Base-by-base conservation (phyloP, 2,888 invertebrate genomes). In the Paralinhomoeus sp. region DNA sequence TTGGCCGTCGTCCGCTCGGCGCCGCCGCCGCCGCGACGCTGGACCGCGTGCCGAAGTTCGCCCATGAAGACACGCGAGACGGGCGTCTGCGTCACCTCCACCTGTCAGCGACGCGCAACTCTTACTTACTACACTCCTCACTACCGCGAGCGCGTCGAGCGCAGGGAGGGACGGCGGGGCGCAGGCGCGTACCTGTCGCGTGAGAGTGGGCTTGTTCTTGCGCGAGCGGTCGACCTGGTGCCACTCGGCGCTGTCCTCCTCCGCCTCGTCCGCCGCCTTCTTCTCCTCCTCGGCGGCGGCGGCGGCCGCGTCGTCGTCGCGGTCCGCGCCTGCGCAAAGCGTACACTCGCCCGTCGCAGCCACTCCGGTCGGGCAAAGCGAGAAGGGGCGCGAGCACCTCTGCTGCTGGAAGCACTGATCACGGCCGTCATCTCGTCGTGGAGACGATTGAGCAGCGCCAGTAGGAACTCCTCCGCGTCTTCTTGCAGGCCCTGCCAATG, bases 391-490 rank as follows among this genome's bases (percentile, higher is more conserved):
- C n/a, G n/a, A n/a, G n/a, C n/a, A n/a, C n/a, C n/a, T 81, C 79
- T 71, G 84, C 82, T 2, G 37, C 20, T n/a, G n/a, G n/a, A n/a
- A n/a, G n/a, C n/a, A n/a, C n/a, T n/a, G n/a, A n/a, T n/a, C 9
- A 35, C 3, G 9, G 33, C 7, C 2, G 83, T 72, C 84, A 91
- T 87, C 69, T 93, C 91, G 64, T 91, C 91, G 61, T 89, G 87
- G 45, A 91, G 73, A 24, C 81, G 81, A 67, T 89, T 91, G 23
- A 93, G 72, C 49, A 91, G 71, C 62, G 80, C 83, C 9, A 84
- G 80, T 2, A 91, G 72, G 67, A 91, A 89, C 63, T 93, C 91
- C 64, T 93, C 91, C 0, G 91, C 91, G 67, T 93, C 91, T 62
- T 91, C 89, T 64, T 91, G 91, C 21, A 82, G 71, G 0, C 85